These are phyloP conservation scores for Notocelia uddmanniana DNA, from an alignment of 2,888 invertebrate species.

Conservation along the genomic window DNA sequence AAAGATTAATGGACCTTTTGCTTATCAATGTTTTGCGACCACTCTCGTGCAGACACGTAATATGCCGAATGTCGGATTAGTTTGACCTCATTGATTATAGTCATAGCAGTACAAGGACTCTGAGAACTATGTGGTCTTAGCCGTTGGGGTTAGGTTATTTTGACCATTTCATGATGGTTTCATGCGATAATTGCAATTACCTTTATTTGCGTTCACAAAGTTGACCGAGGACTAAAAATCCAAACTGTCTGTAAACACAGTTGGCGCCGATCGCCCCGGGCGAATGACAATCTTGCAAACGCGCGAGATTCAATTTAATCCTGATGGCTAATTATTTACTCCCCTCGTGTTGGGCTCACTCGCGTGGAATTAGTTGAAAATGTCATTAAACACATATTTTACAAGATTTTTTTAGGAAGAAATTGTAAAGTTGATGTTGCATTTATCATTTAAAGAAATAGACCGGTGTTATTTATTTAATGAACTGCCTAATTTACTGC, in stretches of 20 bases:
- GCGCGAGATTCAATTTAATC: slow-evolving; percentile 75
- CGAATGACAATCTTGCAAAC: slow-evolving; percentile 71
- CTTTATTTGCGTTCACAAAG: too few relatives aligned
- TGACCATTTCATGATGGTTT: too few relatives aligned
- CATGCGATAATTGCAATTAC: too few relatives aligned
- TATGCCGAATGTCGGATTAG: too few relatives aligned
- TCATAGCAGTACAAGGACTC: too few relatives aligned
- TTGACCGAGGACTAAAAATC: too few relatives aligned
- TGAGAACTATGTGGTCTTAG: too few relatives aligned
- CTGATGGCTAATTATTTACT: slow-evolving; percentile 82
- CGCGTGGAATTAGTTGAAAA: slow-evolving; percentile 53
- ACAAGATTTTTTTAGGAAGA: background rate
- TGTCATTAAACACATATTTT: slow-evolving; percentile 20
- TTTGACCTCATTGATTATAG: too few relatives aligned
- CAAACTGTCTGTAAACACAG: background rate
- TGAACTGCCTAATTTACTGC: background rate
- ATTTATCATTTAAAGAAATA: background rate
- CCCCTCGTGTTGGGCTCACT: slow-evolving; percentile 62
- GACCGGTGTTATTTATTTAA: background rate
- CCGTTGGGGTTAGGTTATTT: too few relatives aligned
- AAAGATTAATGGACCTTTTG: too few relatives aligned
- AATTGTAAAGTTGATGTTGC: background rate
- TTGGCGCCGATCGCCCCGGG: slow-evolving; percentile 53
- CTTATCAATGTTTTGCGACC: too few relatives aligned
- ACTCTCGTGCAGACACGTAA: too few relatives aligned